phyloP scores from a whole-genome alignment of 2,888 invertebrate genomes.

The Argyresthia goedartella region DNA sequence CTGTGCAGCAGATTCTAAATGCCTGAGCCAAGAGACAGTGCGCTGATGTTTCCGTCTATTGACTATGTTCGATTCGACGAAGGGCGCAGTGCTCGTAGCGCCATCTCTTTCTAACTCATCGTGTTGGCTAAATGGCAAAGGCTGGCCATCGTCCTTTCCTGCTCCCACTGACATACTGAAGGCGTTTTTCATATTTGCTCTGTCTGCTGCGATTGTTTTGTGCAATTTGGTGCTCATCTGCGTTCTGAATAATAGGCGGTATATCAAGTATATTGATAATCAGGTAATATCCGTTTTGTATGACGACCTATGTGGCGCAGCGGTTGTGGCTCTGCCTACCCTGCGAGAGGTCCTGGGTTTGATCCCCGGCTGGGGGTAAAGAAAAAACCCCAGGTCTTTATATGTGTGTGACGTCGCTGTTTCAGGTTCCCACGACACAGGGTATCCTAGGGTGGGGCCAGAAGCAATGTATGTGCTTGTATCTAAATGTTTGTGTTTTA shows the following conservation, averaged over 20 bases:
- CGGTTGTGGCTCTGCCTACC: too few relatives aligned
- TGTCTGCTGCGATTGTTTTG: slow-evolving; percentile 83
- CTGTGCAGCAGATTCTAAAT: slow-evolving; percentile 36
- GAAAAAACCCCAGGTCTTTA: too few relatives aligned
- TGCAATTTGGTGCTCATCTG: slow-evolving; percentile 86
- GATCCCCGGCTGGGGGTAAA: too few relatives aligned
- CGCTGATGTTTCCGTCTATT: slow-evolving; percentile 58
- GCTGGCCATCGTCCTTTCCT: slow-evolving; percentile 74
- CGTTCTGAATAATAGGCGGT: slow-evolving; percentile 86
- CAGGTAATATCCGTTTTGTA: slow-evolving; percentile 73
- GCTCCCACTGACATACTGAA: slow-evolving; percentile 81
- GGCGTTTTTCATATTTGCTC: slow-evolving; percentile 80
- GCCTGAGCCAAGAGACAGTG: slow-evolving; percentile 55
- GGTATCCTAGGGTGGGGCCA: too few relatives aligned
- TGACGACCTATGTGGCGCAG: too few relatives aligned
- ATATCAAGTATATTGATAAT: slow-evolving; percentile 88
- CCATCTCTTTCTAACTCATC: slow-evolving; percentile 87
- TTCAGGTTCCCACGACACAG: too few relatives aligned
- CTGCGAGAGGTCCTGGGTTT: too few relatives aligned
- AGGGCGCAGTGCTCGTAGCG: slow-evolving; percentile 81
- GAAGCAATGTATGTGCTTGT: too few relatives aligned
- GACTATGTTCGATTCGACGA: slow-evolving; percentile 75
- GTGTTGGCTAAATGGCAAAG: slow-evolving; percentile 79
- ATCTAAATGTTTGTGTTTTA: too few relatives aligned
- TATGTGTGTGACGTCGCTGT: too few relatives aligned